Conservation (phyloP, 2,797 vertebrate species). For the Phyllotis vaccarum region DNA sequence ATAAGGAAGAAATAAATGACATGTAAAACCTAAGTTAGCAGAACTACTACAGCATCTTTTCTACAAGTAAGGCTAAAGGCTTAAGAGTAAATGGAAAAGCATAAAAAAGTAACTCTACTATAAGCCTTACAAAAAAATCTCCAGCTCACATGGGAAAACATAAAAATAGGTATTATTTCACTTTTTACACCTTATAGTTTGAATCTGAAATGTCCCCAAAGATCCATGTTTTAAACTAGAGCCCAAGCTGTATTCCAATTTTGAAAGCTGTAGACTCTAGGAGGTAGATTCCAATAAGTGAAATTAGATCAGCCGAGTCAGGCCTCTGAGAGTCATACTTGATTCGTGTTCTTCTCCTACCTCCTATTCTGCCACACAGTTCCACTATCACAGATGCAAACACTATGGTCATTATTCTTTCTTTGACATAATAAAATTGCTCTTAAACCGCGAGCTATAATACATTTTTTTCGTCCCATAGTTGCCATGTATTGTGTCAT, state of each 20-base stretch:
- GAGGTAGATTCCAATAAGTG: not conserved
- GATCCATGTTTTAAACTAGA: not conserved
- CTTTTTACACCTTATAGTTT: not conserved
- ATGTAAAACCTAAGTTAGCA: not conserved
- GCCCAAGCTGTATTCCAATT: not conserved
- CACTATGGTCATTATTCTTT: not conserved
- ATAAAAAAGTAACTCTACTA: not conserved
- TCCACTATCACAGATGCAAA: not conserved
- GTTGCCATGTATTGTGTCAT: not conserved
- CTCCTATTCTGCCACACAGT: not conserved
- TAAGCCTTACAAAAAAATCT: not conserved
- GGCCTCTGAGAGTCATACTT: not conserved
- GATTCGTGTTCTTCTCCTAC: not conserved
- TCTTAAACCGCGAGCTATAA: not conserved
- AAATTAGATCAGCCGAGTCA: not conserved
- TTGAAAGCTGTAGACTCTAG: not conserved
- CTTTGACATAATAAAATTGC: not conserved
- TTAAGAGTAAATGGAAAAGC: conserved; percentile 8
- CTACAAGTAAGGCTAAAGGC: not conserved
- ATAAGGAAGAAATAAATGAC: not conserved
- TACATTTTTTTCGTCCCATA: not conserved
- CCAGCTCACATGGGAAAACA: not conserved
- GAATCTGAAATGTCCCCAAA: not conserved
- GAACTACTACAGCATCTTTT: not conserved
- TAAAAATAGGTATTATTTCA: not conserved